Percentiles rank a stretch among this genome's conserved stretches.
phyloP scores from a whole-genome alignment of 2,797 vertebrate species.

The Oreochromis grahami region DNA sequence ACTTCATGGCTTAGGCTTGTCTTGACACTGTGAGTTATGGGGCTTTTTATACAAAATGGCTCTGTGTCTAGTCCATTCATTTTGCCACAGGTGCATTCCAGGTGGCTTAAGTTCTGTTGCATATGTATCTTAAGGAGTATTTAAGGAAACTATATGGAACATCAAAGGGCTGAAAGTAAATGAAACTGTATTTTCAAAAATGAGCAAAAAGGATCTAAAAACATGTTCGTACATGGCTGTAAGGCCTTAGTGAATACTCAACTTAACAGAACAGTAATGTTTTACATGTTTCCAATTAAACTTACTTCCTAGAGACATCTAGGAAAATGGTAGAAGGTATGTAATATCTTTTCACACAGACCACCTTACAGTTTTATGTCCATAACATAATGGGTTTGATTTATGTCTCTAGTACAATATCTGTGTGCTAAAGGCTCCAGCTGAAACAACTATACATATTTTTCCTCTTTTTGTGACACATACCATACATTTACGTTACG shows the following conservation, averaged over 20 bases:
- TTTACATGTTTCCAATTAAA: neutral
- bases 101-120: neutral
- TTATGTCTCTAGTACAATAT: neutral
- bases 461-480: neutral
- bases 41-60: neutral
- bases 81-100: neutral
- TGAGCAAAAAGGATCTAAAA: too few species aligned
- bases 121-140: neutral
- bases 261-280: neutral
- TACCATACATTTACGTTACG: neutral
- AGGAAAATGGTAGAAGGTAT: neutral
- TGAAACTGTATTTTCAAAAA: too few species aligned
- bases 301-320: neutral
- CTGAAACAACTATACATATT: neutral
- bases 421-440: neutral
- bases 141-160: neutral
- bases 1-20: neutral
- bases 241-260: neutral
- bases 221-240: neutral
- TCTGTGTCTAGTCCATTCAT: neutral
- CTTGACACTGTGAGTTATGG: neutral
- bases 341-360: neutral
- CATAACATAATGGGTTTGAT: neutral
- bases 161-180: neutral
- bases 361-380: neutral